phyloP scores from a whole-genome alignment of 2,888 invertebrate species.

The Lepetodrilus schrolli region DNA sequence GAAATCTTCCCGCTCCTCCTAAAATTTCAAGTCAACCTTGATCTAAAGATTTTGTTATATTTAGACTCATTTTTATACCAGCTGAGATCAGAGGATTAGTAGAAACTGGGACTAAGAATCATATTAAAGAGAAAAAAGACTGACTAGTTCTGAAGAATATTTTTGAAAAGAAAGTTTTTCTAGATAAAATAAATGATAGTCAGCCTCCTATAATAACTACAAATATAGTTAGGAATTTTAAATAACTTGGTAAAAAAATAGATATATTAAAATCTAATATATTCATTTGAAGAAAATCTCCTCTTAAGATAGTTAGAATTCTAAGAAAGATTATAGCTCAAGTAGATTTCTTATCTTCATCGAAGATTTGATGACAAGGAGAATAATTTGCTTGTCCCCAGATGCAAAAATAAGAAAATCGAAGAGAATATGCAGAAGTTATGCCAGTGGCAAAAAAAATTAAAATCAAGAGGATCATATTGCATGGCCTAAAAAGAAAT shows the following conservation, averaged over 20 bases:
- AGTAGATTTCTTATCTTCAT: slow-evolving; percentile 3
- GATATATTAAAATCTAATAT: not conserved
- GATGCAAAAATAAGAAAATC: slow-evolving; percentile 28
- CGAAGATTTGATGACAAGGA: not conserved
- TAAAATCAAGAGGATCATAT: not conserved
- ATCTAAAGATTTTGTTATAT: slow-evolving; percentile 40
- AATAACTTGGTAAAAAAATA: not conserved
- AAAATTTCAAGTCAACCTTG: slow-evolving; percentile 43
- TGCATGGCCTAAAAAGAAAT: slow-evolving; percentile 1
- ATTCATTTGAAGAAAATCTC: not conserved
- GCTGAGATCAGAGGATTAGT: not conserved
- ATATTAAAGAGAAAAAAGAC: slow-evolving; percentile 2
- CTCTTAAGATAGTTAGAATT: not conserved
- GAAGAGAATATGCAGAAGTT: slow-evolving; percentile 31
- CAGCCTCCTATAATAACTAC: not conserved
- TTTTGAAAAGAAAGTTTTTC: too few species aligned
- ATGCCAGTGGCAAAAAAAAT: slow-evolving; percentile 27
- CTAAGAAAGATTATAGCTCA: not conserved
- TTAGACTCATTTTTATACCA: not conserved
- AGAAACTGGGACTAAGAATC: slow-evolving; percentile 24
- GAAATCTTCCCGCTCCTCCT: slow-evolving; percentile 34
- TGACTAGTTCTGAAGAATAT: too few species aligned
- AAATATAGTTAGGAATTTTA: not conserved
- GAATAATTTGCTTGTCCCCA: not conserved
- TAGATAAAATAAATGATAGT: not conserved